phyloP scores from a whole-genome alignment of 1,140 invertebrate genomes.

The Anastrepha obliqua region DNA sequence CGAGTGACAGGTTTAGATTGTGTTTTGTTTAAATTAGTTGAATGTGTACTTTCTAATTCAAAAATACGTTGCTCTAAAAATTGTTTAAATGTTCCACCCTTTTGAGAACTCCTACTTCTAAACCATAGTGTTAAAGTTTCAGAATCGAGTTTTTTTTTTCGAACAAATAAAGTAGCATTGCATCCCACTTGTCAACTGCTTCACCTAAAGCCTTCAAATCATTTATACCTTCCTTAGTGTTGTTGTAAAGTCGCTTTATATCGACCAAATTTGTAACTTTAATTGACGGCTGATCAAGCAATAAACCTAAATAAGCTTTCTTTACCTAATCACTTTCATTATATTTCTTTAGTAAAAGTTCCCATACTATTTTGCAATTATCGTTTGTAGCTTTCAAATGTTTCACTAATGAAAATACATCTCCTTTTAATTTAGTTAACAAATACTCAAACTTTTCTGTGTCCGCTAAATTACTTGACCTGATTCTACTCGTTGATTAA shows the following conservation, averaged over 20 bases:
- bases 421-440: neutral
- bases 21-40: neutral
- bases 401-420: constrained; percentile 21
- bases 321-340: constrained; percentile 5
- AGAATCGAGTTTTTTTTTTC: neutral
- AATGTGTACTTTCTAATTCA: neutral
- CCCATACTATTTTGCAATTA: constrained; percentile 37
- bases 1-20: neutral
- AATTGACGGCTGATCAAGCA: constrained; percentile 12
- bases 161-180: neutral
- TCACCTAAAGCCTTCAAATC: neutral
- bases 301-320: neutral
- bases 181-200: neutral
- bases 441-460: constrained; percentile 41
- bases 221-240: neutral
- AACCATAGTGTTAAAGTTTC: neutral
- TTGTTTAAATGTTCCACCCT: neutral
- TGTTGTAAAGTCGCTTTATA: neutral
- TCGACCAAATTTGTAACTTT: neutral
- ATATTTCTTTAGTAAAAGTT: neutral
- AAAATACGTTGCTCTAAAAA: constrained; percentile 4
- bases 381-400: constrained; percentile 22
- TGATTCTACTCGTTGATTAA: neutral
- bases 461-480: neutral
- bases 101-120: neutral